Conservation (phyloP, 2,888 invertebrate species). For the Machimus rusticus region DNA sequence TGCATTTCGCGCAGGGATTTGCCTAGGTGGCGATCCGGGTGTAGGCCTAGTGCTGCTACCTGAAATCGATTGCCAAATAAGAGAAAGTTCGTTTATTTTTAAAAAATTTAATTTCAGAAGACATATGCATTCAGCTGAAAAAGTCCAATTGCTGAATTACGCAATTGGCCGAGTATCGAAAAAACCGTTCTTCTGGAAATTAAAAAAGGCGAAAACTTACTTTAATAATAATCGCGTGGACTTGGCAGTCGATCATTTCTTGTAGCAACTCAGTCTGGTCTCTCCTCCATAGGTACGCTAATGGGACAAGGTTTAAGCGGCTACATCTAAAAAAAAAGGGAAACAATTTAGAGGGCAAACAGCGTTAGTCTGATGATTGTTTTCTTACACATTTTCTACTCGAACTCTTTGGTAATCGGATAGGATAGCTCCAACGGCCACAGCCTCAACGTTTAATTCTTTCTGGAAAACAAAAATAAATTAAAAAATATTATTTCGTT, state of each 20-base stretch:
- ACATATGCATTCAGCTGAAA: too few relatives aligned
- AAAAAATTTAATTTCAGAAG: neutral
- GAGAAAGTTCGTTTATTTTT: neutral
- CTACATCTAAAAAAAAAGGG: slow-evolving; percentile 72
- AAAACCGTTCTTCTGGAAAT: neutral
- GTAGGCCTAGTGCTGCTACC: slow-evolving; percentile 86
- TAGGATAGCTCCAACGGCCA: slow-evolving; percentile 96
- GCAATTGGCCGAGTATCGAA: too few relatives aligned
- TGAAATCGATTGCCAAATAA: slow-evolving; percentile 55
- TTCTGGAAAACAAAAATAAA: slow-evolving; percentile 54
- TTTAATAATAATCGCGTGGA: slow-evolving; percentile 96
- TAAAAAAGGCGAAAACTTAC: slow-evolving; percentile 63
- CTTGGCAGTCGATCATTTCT: slow-evolving; percentile 94
- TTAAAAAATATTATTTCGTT: neutral
- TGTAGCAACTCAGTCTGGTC: slow-evolving; percentile 92
- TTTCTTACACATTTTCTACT: slow-evolving; percentile 94
- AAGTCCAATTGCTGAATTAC: neutral
- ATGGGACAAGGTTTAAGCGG: slow-evolving; percentile 84
- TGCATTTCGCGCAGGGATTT: slow-evolving; percentile 84
- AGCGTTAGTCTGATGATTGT: neutral
- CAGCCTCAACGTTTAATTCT: slow-evolving; percentile 83
- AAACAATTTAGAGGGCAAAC: neutral
- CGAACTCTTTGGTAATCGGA: slow-evolving; percentile 98
- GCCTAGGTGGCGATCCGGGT: slow-evolving; percentile 86
- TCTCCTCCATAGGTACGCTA: slow-evolving; percentile 95